These are phyloP conservation scores for Lophotis ruficrista DNA, from an alignment of 2,113 vertebrate species.

Conservation along the genomic window DNA sequence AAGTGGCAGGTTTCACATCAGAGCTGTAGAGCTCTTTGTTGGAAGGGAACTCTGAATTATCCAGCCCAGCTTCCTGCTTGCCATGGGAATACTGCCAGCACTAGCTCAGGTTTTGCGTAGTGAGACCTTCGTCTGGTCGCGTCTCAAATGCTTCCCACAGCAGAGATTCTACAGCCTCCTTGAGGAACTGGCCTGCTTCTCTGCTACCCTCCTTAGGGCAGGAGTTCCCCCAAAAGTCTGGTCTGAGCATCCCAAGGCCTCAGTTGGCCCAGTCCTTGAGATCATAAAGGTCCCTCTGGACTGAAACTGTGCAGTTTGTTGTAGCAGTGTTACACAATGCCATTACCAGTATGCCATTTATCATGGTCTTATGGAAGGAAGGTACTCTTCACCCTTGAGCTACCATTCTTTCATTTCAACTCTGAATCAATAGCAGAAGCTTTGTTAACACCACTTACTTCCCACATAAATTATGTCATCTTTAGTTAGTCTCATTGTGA, in stretches of 20 bases:
- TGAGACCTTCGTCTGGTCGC: not conserved
- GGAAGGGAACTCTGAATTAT: not conserved
- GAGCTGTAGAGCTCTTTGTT: not conserved
- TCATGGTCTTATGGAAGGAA: not conserved
- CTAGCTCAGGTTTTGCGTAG: not conserved
- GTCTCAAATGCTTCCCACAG: not conserved
- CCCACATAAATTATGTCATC: not conserved
- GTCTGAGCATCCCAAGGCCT: not conserved
- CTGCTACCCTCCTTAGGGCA: not conserved
- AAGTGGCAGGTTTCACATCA: not conserved
- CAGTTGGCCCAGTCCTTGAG: not conserved
- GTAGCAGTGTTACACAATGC: not conserved
- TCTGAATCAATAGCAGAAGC: not conserved
- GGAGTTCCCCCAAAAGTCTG: not conserved
- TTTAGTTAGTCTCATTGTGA: not conserved
- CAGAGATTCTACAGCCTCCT: not conserved
- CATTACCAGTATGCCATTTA: rapidly evolving
- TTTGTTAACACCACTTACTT: not conserved
- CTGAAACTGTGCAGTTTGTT: not conserved
- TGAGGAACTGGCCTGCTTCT: not conserved
- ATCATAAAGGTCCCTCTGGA: not conserved
- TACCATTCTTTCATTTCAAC: not conserved
- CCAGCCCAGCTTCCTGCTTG: not conserved
- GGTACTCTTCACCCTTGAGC: not conserved
- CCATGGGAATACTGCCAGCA: not conserved